A percentile compares a stretch with the other conserved stretches of the same genome.
Conservation (phyloP, 2,888 invertebrate genomes). For the Sarcophaga carnaria region DNA sequence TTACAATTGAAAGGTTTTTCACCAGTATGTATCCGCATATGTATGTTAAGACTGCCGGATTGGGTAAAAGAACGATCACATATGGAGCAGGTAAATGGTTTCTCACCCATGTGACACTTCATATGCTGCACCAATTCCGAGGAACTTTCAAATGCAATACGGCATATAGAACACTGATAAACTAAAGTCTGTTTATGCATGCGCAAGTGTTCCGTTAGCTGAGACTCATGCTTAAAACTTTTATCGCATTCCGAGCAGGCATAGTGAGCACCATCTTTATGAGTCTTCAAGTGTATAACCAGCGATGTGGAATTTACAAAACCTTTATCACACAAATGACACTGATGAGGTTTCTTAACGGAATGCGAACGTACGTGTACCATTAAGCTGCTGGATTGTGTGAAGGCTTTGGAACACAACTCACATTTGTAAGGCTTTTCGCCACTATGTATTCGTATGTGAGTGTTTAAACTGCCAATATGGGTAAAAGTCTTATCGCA, state of each 20-base stretch:
- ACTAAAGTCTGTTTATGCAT: constrained; percentile 81
- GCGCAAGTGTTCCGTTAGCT: constrained; percentile 81
- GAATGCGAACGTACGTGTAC: constrained; percentile 80
- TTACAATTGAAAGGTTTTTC: constrained; percentile 81
- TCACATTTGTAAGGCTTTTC: constrained; percentile 82
- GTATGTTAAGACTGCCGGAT: constrained; percentile 81
- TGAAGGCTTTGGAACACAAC: constrained; percentile 81
- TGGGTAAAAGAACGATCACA: constrained; percentile 82
- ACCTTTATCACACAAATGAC: constrained; percentile 81
- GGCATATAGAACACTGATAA: constrained; percentile 81
- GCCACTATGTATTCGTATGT: constrained; percentile 81
- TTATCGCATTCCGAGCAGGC: constrained; percentile 80
- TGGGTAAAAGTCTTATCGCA: constrained; percentile 82
- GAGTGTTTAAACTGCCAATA: constrained; percentile 81
- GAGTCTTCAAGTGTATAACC: constrained; percentile 79
- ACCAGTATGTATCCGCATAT: constrained; percentile 81
- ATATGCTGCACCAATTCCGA: constrained; percentile 82
- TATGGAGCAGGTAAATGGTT: constrained; percentile 81
- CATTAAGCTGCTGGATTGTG: constrained; percentile 81
- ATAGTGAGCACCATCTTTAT: constrained; percentile 76
- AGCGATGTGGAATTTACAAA: constrained; percentile 81
- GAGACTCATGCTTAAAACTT: constrained; percentile 80
- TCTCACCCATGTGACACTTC: constrained; percentile 82
- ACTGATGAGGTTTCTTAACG: constrained; percentile 80
- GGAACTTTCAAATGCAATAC: constrained; percentile 79